phyloP scores from a whole-genome alignment of 2,797 vertebrate species.

The Serranus cabrilla region DNA sequence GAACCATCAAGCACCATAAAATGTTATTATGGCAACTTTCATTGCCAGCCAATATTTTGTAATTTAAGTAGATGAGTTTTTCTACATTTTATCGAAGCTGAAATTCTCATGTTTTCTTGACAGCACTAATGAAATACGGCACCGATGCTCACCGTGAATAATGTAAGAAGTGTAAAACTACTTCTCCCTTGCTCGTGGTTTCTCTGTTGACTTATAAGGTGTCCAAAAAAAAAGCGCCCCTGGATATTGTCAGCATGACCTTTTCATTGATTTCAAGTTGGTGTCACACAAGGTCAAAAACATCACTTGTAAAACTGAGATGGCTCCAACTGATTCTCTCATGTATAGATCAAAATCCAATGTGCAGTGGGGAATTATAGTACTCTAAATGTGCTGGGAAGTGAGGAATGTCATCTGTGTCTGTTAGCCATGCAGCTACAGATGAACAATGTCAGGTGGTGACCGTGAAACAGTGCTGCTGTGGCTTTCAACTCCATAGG shows the following conservation, averaged over 20 bases:
- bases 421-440: conserved; percentile 11
- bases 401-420: conserved; percentile 23
- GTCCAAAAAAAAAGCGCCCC: background rate
- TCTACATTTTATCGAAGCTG: background rate
- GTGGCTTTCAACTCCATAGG: background rate
- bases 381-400: background rate
- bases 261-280: conserved; percentile 66
- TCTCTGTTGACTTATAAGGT: conserved; percentile 1
- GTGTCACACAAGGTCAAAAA: conserved; percentile 48
- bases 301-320: conserved; percentile 42
- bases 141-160: background rate
- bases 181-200: background rate
- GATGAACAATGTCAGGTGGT: conserved; percentile 12
- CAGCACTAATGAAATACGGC: background rate
- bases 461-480: conserved; percentile 12
- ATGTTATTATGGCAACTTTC: background rate
- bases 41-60: background rate
- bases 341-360: conserved; percentile 41
- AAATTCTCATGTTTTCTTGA: background rate
- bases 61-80: background rate
- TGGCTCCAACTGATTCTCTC: conserved; percentile 10
- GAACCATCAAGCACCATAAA: background rate
- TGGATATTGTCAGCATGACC: conserved; percentile 38
- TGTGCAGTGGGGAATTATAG: conserved; percentile 8
- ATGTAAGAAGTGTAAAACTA: conserved; percentile 7